These are phyloP conservation scores for Acanthochromis polyacanthus DNA, from an alignment of 2,113 vertebrate genomes.

Conservation along the genomic window DNA sequence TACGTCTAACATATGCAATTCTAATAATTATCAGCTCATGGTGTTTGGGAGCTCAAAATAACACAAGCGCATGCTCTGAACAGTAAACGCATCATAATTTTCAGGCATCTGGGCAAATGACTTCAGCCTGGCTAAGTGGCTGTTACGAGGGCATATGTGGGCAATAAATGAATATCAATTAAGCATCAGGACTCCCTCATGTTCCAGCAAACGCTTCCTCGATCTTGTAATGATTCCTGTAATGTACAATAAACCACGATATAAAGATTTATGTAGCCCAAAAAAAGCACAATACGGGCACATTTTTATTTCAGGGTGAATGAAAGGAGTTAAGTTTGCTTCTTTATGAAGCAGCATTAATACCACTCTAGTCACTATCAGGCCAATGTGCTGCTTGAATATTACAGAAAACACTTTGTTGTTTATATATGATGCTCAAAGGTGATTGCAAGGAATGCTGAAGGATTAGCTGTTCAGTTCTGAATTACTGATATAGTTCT, in stretches of 20 bases:
- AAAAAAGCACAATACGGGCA: neutral
- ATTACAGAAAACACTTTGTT: neutral
- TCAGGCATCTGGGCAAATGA: conserved; percentile 32
- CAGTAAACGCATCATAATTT: conserved; percentile 14
- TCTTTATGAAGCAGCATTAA: neutral
- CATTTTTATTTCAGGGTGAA: neutral
- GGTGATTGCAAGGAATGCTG: neutral
- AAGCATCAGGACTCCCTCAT: conserved; percentile 30
- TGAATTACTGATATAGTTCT: neutral
- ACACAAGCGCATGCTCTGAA: neutral
- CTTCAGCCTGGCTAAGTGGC: conserved; percentile 36
- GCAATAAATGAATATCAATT: conserved; percentile 59
- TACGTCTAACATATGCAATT: conserved; percentile 9
- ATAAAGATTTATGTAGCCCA: conserved; percentile 11
- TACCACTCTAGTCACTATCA: neutral
- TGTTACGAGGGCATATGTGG: conserved; percentile 44
- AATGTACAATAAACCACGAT: conserved; percentile 21
- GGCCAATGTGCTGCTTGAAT: neutral
- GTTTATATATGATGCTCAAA: neutral
- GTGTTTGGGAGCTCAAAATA: neutral
- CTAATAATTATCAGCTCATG: conserved; percentile 9
- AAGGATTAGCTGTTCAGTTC: neutral
- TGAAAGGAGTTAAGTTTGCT: neutral
- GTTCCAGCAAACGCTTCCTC: conserved; percentile 5
- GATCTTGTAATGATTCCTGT: neutral